phyloP scores from a whole-genome alignment of 2,113 vertebrate species.

The Bubo scandiacus region DNA sequence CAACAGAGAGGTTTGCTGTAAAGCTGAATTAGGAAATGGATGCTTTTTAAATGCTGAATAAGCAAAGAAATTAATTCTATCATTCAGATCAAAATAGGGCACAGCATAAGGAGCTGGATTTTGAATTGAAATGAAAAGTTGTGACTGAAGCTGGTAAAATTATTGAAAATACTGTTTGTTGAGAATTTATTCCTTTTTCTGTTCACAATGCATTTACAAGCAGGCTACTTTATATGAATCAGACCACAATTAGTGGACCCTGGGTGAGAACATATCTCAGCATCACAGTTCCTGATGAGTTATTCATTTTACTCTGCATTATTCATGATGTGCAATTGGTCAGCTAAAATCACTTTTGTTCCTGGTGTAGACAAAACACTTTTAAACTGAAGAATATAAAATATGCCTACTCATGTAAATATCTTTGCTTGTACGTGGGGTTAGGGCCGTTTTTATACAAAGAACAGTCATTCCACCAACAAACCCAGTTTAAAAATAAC shows the following conservation, averaged over 20 bases:
- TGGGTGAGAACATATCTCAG: conserved; percentile 23
- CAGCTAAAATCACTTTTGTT: conserved; percentile 43
- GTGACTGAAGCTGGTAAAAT: not conserved
- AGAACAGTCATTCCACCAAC: not conserved
- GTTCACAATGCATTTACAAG: not conserved
- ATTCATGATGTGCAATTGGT: conserved; percentile 51
- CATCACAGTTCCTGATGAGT: conserved; percentile 23
- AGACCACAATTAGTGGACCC: conserved; percentile 39
- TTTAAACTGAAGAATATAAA: not conserved
- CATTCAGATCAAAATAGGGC: conserved; percentile 13
- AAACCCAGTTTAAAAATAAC: not conserved
- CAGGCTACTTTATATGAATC: not conserved
- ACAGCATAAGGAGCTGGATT: not conserved
- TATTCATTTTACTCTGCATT: conserved; percentile 54
- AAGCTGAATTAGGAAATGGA: conserved; percentile 11
- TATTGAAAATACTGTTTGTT: not conserved
- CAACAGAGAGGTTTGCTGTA: not conserved
- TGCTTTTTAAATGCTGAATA: conserved; percentile 15
- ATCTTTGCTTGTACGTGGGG: not conserved
- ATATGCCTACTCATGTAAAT: not conserved
- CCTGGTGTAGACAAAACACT: conserved; percentile 2
- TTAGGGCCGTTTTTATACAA: not conserved
- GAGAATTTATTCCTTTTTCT: not conserved
- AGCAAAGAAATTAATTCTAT: conserved; percentile 9
- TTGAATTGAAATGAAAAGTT: conserved; percentile 28